These are phyloP conservation scores for Caranx ignobilis DNA, from an alignment of 2,113 vertebrate species.

Conservation along the genomic window DNA sequence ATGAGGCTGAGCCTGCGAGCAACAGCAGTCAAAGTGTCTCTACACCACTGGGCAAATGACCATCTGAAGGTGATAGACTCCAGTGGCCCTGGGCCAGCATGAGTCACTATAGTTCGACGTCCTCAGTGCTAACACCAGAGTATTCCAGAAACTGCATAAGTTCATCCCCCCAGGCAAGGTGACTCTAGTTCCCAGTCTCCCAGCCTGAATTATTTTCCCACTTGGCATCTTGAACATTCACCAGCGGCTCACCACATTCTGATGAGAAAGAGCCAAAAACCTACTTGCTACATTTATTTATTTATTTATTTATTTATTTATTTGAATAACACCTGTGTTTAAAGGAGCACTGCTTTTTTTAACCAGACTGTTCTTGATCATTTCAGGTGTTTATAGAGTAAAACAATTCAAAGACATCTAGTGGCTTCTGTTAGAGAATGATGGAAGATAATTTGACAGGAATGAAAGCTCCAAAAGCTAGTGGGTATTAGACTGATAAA, in stretches of 20 bases:
- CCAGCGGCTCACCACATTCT: constrained; percentile 12
- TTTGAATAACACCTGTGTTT: not conserved
- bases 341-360: not conserved
- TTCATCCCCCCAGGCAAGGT: constrained; percentile 73
- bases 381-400: not conserved
- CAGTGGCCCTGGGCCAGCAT: constrained; percentile 69
- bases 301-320: no score
- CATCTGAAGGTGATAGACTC: constrained; percentile 77
- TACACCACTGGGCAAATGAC: constrained; percentile 66
- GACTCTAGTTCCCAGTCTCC: constrained; percentile 52
- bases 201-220: constrained; percentile 62
- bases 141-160: constrained; percentile 59
- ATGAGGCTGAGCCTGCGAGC: constrained; percentile 50
- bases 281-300: constrained; percentile 7
- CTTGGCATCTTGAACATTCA: constrained; percentile 49
- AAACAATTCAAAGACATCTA: not conserved
- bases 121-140: constrained; percentile 37
- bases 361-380: not conserved
- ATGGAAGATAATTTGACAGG: not conserved
- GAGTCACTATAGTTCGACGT: constrained; percentile 67
- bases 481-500: no score
- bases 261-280: constrained; percentile 30
- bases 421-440: not conserved
- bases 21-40: constrained; percentile 57
- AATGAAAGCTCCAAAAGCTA: not conserved